These are phyloP conservation scores for Urocolius indicus DNA, from an alignment of 2,113 vertebrate genomes.

Conservation along the genomic window DNA sequence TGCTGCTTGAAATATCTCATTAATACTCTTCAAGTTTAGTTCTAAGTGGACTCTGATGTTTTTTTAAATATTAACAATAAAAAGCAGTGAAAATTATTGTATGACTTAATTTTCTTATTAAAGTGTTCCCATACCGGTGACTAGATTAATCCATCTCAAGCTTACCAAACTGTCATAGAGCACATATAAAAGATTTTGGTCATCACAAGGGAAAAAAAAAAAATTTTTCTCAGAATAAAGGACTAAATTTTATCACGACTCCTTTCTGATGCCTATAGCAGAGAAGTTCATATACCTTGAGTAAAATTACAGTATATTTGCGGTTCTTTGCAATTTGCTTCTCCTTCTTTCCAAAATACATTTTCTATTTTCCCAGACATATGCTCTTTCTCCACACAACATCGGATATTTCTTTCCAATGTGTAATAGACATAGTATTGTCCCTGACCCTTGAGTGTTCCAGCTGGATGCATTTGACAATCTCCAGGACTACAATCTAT, in stretches of 20 bases:
- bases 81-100: neutral
- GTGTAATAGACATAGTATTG: neutral
- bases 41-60: neutral
- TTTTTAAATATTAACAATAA: neutral
- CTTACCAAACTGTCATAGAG: neutral
- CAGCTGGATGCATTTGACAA: constrained; percentile 31
- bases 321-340: neutral
- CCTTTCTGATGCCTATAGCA: neutral
- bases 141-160: neutral
- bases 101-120: neutral
- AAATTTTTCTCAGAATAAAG: neutral
- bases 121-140: neutral
- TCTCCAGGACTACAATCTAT: neutral
- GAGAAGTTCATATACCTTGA: neutral
- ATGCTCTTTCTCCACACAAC: neutral
- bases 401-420: neutral
- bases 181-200: neutral
- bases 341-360: neutral
- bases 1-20: neutral
- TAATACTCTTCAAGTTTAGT: neutral
- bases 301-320: neutral
- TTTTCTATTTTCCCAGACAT: neutral
- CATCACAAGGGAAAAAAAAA: neutral
- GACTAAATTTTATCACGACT: neutral
- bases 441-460: constrained; percentile 25